Conservation (phyloP, 2,888 invertebrate genomes). For the Poecilus cupreus region DNA sequence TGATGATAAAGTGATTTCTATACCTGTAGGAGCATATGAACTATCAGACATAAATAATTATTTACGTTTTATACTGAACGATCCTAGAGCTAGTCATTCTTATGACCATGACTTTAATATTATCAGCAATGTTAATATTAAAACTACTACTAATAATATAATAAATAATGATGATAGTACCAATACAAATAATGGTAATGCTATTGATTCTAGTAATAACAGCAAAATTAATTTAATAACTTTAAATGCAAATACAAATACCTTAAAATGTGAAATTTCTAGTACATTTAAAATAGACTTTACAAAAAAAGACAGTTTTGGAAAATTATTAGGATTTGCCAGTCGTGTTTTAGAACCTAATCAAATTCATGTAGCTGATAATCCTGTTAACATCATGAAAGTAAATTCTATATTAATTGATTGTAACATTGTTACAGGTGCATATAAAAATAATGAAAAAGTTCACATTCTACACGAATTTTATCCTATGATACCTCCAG, state of each 20-base stretch:
- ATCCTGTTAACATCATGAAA: not conserved
- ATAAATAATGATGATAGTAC: no score
- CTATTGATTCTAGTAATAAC: no score
- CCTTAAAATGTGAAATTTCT: constrained; percentile 1
- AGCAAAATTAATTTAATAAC: not conserved
- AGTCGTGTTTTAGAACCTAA: not conserved
- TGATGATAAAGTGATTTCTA: constrained; percentile 61
- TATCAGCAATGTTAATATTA: no score
- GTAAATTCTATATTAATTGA: constrained; percentile 4
- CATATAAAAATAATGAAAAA: not conserved
- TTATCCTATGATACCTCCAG: not conserved
- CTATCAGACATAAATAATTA: constrained; percentile 65
- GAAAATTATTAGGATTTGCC: not conserved
- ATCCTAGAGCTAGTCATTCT: not conserved
- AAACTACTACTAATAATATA: no score
- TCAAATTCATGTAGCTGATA: not conserved
- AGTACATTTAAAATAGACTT: constrained; percentile 2
- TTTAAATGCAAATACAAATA: not conserved
- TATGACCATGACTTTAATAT: not conserved
- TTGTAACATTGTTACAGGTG: not conserved
- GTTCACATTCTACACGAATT: not conserved
- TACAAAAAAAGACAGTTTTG: not conserved
- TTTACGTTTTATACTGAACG: constrained; percentile 33
- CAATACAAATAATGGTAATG: no score
- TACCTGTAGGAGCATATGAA: constrained; percentile 67